Conservation (phyloP, 2,797 vertebrate species). For the Tachyglossus aculeatus region DNA sequence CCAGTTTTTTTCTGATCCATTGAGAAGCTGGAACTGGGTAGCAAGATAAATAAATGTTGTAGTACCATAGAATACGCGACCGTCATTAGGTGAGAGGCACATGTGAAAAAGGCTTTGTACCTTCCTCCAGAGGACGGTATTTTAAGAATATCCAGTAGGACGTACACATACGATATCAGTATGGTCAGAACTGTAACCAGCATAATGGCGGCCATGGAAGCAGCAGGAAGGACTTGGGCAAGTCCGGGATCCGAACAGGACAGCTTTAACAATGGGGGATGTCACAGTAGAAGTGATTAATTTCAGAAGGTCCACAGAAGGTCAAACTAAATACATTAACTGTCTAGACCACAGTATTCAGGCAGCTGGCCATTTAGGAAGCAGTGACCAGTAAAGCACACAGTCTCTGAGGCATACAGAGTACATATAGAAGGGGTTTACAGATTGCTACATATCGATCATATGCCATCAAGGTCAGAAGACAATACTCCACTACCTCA, state of each 20-base stretch:
- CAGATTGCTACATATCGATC: slow-evolving; percentile 27
- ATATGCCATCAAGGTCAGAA: slow-evolving; percentile 32
- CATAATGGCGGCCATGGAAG: slow-evolving; percentile 40
- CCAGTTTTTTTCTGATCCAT: slow-evolving; percentile 49
- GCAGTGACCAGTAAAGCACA: slow-evolving; percentile 10
- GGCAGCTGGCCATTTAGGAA: slow-evolving; percentile 5
- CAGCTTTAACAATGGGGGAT: slow-evolving; percentile 44
- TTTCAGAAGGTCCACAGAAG: slow-evolving; percentile 43
- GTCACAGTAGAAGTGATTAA: slow-evolving; percentile 59
- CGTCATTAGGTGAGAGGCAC: slow-evolving; percentile 42
- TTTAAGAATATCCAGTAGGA: slow-evolving; percentile 35
- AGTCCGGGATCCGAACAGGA: slow-evolving; percentile 40
- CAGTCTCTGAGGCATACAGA: slow-evolving; percentile 30
- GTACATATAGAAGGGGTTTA: slow-evolving; percentile 13
- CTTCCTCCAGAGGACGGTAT: slow-evolving; percentile 43
- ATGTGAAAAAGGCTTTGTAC: slow-evolving; percentile 51
- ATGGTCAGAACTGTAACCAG: slow-evolving; percentile 34
- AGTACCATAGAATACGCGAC: slow-evolving; percentile 43
- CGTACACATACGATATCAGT: slow-evolving; percentile 36
- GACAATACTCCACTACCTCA: slow-evolving; percentile 19
- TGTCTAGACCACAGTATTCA: not conserved
- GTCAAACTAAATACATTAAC: slow-evolving; percentile 6
- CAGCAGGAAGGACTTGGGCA: slow-evolving; percentile 37
- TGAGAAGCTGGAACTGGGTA: slow-evolving; percentile 40
- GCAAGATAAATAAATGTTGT: slow-evolving; percentile 55